Evolutionary conservation across 1,140 invertebrate genomes (phyloP), one percentile per base, ranked within the genome.

Genomic region (Drosophila sp.): DNA sequence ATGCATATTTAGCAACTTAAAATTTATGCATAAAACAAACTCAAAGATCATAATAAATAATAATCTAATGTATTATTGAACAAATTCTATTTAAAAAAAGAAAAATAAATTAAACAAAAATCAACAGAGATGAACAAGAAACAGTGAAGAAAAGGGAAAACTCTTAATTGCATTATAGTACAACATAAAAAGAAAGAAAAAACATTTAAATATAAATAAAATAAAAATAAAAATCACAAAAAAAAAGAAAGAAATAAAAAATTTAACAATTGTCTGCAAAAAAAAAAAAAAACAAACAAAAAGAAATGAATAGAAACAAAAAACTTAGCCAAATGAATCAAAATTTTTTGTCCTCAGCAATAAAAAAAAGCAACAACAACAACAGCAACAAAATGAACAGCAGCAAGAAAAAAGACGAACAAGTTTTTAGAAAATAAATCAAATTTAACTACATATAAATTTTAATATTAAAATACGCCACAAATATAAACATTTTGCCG

Each of bases 251-350:
- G 27, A 54, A 60, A 38, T 60, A 47, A 63, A 41, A 23, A 44
- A 33, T 41, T 50, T 27, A 50, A 50, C 7, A 50, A 50, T 50
- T 7, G 25, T 50, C 44, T 8, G 69, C 54, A 4, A 70, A 62
- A 33, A 62, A 60, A 60, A 58, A 47, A 58, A 60, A 41, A 38
- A 40, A 75, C 30, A 38, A 60, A 32, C 2, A 55, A 47, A 55
- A 27, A 55, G 4, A 69, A 64, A 29, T 38, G 17, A 23, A 35
- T 7, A 55, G 4, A 57, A 30, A 40, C 47, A 30, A 64, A 65
- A 30, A 70, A 70, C 66, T 80, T 87, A 87, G 83, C 89, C 66
- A 87, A 89, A 76, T 86, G 83, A 86, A 87, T 87, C 83, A 89
- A 87, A 89, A 87, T 87, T 87, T 85, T 83, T 79, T 87, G 83